Conservation (phyloP, 1,140 invertebrate genomes). For the Magallana ariakensis region DNA sequence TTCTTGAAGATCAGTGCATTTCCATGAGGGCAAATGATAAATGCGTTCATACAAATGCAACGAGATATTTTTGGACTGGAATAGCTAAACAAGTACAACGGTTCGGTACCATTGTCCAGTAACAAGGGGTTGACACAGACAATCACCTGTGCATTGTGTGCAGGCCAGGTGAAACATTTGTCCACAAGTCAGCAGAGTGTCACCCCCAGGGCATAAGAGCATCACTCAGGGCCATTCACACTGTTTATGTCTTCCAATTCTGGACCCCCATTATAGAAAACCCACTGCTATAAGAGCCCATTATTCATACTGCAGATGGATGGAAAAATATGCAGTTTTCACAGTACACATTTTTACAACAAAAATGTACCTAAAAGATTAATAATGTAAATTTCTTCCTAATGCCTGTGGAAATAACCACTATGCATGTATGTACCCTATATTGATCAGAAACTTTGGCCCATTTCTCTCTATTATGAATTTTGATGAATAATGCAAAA, state of each 20-base stretch:
- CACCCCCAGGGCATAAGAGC: constrained; percentile 13
- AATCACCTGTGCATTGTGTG: constrained; percentile 37
- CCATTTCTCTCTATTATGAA: background rate
- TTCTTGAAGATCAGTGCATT: no score
- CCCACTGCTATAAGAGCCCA: background rate
- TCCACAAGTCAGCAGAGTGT: constrained; percentile 11
- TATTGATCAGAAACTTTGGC: background rate
- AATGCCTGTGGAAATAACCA: no score
- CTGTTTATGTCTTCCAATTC: background rate
- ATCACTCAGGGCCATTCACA: background rate
- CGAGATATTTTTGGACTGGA: background rate
- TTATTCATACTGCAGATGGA: constrained; percentile 17
- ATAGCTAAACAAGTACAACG: background rate
- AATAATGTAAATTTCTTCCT: no score
- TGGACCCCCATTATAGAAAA: background rate
- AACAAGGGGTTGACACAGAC: constrained; percentile 11
- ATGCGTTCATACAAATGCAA: no score
- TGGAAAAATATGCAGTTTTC: background rate
- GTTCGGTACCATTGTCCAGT: background rate
- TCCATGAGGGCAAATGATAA: no score
- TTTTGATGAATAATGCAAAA: constrained; percentile 1
- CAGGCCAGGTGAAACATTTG: constrained; percentile 30
- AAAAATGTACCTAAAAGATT: no score
- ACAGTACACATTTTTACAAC: no score
- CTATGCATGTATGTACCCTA: background rate